phyloP scores from a whole-genome alignment of 2,888 invertebrate genomes.

The Mystacides longicornis region DNA sequence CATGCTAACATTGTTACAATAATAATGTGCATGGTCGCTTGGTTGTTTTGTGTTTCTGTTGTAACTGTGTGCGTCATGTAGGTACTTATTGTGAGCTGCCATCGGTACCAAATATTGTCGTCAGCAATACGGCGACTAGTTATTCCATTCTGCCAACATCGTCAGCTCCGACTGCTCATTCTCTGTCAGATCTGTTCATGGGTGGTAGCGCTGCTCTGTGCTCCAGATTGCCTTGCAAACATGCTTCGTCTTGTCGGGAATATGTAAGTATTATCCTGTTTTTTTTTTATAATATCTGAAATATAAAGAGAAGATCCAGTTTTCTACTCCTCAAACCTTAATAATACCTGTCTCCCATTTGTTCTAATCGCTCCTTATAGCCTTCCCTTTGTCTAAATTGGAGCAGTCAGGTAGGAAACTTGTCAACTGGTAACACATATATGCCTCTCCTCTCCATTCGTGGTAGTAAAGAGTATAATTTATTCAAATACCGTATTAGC shows the following conservation, averaged over 20 bases:
- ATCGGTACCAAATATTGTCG: slow-evolving; percentile 31
- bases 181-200: slow-evolving; percentile 34
- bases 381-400: too few relatives aligned
- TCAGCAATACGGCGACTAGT: background rate
- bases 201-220: slow-evolving; percentile 39
- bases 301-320: too few relatives aligned
- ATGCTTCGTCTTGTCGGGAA: slow-evolving; percentile 55
- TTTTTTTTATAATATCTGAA: background rate
- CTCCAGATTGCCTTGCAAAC: slow-evolving; percentile 51
- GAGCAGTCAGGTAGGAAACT: too few relatives aligned
- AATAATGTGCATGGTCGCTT: too few relatives aligned
- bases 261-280: slow-evolving; percentile 49
- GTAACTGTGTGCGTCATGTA: slow-evolving; percentile 29
- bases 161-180: slow-evolving; percentile 28
- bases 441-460: too few relatives aligned
- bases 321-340: too few relatives aligned
- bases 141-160: slow-evolving; percentile 5
- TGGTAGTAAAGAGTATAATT: too few relatives aligned
- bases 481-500: too few relatives aligned
- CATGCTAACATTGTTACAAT: too few relatives aligned
- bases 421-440: too few relatives aligned
- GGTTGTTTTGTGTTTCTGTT: slow-evolving; percentile 10
- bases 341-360: too few relatives aligned
- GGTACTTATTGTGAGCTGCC: slow-evolving; percentile 50
- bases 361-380: too few relatives aligned